phyloP scores from a whole-genome alignment of 2,888 invertebrate genomes.

The Dryobota labecula region DNA sequence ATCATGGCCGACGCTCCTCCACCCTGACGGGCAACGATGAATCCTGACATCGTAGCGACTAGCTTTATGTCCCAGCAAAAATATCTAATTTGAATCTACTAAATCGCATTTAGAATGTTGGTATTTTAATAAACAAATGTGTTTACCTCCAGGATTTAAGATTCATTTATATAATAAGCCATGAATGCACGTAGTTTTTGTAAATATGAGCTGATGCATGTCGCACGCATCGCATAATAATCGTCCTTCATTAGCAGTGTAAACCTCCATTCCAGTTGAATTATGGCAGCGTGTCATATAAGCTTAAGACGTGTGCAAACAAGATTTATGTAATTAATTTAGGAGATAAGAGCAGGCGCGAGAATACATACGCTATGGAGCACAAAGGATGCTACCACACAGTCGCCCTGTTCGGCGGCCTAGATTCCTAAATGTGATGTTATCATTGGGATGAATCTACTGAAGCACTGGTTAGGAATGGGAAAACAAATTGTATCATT shows the following conservation, averaged over 20 bases:
- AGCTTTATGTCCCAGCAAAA: conserved; percentile 51
- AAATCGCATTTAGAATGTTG: conserved; percentile 2
- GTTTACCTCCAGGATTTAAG: neutral
- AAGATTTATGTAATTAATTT: conserved; percentile 91
- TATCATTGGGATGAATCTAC: conserved; percentile 15
- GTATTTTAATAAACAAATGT: conserved; percentile 5
- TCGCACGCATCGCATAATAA: conserved; percentile 73
- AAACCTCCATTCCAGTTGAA: conserved; percentile 85
- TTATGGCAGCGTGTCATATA: conserved; percentile 89
- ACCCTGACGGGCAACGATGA: conserved; percentile 68
- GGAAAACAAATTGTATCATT: conserved; percentile 3
- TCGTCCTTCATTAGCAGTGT: conserved; percentile 87
- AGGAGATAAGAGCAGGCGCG: conserved; percentile 88
- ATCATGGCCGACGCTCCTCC: conserved; percentile 80
- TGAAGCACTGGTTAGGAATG: conserved; percentile 10
- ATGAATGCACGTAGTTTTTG: conserved; percentile 9
- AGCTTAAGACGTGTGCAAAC: conserved; percentile 90
- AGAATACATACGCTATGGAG: conserved; percentile 82
- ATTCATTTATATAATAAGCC: neutral
- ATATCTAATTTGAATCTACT: conserved; percentile 39
- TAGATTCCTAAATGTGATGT: conserved; percentile 37
- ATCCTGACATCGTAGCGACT: conserved; percentile 62
- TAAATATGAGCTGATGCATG: conserved; percentile 58
- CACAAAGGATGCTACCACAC: conserved; percentile 81
- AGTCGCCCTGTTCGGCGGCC: conserved; percentile 49